Base-by-base conservation (phyloP, 2,888 invertebrate species). In the Alitta virens region DNA sequence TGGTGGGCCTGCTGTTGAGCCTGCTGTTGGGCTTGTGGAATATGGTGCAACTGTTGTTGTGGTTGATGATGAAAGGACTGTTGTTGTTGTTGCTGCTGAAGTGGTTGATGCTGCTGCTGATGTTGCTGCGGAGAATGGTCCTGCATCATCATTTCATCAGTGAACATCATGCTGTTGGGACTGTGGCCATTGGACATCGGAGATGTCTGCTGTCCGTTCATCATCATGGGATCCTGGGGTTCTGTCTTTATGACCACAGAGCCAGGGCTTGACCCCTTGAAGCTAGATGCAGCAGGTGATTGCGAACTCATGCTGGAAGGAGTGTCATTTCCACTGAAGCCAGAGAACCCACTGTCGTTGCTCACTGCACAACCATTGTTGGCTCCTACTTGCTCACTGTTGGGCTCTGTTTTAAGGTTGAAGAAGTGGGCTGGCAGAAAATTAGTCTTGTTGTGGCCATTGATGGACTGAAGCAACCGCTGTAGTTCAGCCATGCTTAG, bases 401-500 rank as follows among this genome's bases (percentile, higher is more conserved):
- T 46, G 1, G 63, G 63, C 56, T 60, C 50, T 18, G 40, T 38
- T 51, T 60, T 55, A n/a, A 59, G 50, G 33, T 61, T 42, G 55
- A 61, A 25, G 26, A 57, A 50, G 40, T 62, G 33, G n/a, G 50
- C 55, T 16, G 49, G 59, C 24, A 58, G 42, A 46, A 63, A 61
- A 40, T 25, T n/a, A 16, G 56, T 12, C 52, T 43, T 46, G 42
- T 51, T 42, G 23, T 53, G 21, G 49, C 72, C 73, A 60, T 76
- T 64, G 46, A 65, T 75, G 67, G 73, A 73, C 59, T 75, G 75
- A 23, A 79, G 70, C 9, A 79, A 66, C 46, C 74, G 70, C 71
- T 79, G 78, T 57, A 79, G 70, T 63, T 79, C 79, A 5, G 74
- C 76, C 78, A 78, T 78, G 68, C 76, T 73, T 26, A 77, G 66